phyloP scores from a whole-genome alignment of 2,113 vertebrate species.

The Chelonoidis abingdonii region DNA sequence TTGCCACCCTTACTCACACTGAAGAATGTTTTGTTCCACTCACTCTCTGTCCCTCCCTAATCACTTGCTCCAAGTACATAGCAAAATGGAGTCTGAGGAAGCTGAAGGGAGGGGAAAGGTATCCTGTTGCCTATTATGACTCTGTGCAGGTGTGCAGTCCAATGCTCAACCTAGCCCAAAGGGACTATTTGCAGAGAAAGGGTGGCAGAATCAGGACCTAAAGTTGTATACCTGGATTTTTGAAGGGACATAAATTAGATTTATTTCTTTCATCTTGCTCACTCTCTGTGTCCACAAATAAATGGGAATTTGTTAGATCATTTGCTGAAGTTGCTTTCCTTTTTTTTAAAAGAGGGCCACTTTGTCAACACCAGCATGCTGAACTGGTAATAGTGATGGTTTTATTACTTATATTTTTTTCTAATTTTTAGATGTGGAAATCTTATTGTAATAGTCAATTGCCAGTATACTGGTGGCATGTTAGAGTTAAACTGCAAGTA shows the following conservation, averaged over 20 bases:
- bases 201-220: not conserved
- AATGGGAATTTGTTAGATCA: not conserved
- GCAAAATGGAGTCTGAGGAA: not conserved
- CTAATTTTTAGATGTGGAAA: slow-evolving; percentile 26
- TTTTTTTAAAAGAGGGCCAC: not conserved
- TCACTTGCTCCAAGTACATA: not conserved
- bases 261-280: not conserved
- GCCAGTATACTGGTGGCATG: slow-evolving; percentile 55
- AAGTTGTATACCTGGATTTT: not conserved
- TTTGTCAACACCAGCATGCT: not conserved
- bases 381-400: not conserved
- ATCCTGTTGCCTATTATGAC: not conserved
- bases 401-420: slow-evolving; percentile 9
- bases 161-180: not conserved
- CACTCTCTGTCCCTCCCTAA: not conserved
- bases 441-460: slow-evolving; percentile 63
- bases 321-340: not conserved
- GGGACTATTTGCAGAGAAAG: not conserved
- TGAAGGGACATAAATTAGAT: not conserved
- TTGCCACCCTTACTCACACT: not conserved
- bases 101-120: not conserved
- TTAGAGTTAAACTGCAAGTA: slow-evolving; percentile 75
- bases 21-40: not conserved
- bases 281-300: not conserved
- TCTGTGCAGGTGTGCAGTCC: not conserved